Conservation (phyloP, 2,888 invertebrate species). For the Rhagophthalmus giganteus region DNA sequence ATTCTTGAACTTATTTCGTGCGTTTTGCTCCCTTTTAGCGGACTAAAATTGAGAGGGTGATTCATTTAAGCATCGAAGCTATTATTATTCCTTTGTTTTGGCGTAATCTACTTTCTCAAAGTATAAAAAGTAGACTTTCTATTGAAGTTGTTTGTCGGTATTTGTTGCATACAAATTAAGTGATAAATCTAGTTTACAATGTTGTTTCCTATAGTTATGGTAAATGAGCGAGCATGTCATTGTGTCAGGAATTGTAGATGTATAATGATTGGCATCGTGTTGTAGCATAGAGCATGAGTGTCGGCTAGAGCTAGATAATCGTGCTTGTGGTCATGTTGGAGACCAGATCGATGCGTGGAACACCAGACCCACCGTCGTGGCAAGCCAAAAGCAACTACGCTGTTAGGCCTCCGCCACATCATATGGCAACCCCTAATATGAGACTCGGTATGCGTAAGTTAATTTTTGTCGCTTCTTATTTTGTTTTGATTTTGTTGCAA, state of each 20-base stretch:
- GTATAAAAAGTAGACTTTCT: no score
- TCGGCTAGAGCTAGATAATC: slow-evolving; percentile 42
- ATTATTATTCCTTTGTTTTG: no score
- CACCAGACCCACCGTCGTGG: slow-evolving; percentile 67
- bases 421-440: slow-evolving; percentile 52
- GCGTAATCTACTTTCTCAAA: no score
- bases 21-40: slow-evolving; percentile 17
- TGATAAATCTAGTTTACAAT: no score
- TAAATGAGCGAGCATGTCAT: slow-evolving; percentile 5
- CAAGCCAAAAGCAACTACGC: slow-evolving; percentile 60
- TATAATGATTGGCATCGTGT: slow-evolving; percentile 29
- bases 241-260: slow-evolving; percentile 5
- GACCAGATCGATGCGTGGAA: slow-evolving; percentile 74
- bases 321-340: slow-evolving; percentile 67
- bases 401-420: slow-evolving; percentile 51
- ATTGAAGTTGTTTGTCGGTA: no score
- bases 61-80: slow-evolving; percentile 12
- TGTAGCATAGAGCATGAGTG: slow-evolving; percentile 44
- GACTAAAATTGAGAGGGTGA: slow-evolving; percentile 22
- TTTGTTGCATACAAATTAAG: no score
- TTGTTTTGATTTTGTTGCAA: background rate
- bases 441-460: slow-evolving; percentile 49
- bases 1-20: slow-evolving; percentile 13
- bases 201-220: no score
- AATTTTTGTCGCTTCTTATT: background rate